phyloP scores from a whole-genome alignment of 35 echinoderm and acorn worm species.

The Ophioderma brevispina region DNA sequence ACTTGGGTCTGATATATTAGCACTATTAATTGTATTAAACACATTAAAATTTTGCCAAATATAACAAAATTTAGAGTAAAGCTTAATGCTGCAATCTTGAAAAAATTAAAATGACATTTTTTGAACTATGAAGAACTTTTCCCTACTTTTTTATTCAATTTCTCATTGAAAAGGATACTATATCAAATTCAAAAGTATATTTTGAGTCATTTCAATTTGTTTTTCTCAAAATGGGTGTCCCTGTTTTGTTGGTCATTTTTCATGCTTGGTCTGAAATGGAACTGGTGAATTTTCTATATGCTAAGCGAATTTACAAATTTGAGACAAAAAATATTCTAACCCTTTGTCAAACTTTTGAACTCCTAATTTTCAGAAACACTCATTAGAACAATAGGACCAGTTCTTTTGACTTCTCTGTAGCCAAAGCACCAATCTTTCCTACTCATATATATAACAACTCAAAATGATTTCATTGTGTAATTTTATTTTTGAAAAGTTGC shows the following conservation, averaged over 20 bases:
- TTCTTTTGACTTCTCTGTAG: too few species aligned
- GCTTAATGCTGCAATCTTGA: background rate
- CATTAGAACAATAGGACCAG: too few species aligned
- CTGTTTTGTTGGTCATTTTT: background rate
- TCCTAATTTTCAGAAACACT: background rate
- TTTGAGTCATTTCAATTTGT: background rate
- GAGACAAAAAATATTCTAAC: background rate
- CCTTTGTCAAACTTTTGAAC: background rate
- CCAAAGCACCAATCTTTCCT: too few species aligned
- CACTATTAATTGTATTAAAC: background rate
- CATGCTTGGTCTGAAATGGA: background rate
- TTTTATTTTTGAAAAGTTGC: too few species aligned
- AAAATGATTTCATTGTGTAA: too few species aligned
- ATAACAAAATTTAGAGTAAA: background rate
- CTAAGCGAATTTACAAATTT: background rate
- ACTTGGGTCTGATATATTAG: background rate
- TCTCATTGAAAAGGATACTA: background rate
- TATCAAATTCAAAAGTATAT: background rate
- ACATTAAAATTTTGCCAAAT: background rate
- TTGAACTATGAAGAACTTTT: background rate
- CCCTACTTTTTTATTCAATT: background rate
- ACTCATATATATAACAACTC: too few species aligned
- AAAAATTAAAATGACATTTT: background rate
- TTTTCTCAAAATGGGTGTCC: background rate
- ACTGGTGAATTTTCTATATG: background rate